Evolutionary conservation across 1,140 invertebrate species (phyloP).

Genomic region (Zaprionus ghesquierei): DNA sequence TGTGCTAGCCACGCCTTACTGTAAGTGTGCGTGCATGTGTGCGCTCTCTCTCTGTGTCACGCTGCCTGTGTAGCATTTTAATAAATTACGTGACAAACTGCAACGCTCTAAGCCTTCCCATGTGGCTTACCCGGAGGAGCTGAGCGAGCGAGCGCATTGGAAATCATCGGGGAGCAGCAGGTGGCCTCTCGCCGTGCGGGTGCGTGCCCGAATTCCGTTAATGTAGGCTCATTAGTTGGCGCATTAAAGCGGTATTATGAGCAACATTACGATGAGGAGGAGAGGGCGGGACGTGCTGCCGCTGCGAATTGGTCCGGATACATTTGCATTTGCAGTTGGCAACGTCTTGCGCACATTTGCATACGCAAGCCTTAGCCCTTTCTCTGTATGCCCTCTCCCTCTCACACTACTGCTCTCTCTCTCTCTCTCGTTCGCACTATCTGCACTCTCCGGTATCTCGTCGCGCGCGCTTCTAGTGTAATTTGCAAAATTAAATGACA

Average conservation of each 20-base stretch:
- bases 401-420: not conserved
- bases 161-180: constrained; percentile 49
- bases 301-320: constrained; percentile 21
- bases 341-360: constrained; percentile 66
- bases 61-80: constrained; percentile 70
- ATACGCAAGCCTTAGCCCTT: constrained; percentile 25
- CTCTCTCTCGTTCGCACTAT: not conserved
- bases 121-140: constrained; percentile 9
- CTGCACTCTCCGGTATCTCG: constrained; percentile 2
- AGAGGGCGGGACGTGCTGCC: not conserved
- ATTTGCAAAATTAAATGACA: constrained; percentile 73
- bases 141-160: not conserved
- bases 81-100: constrained; percentile 81
- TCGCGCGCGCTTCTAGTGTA: constrained; percentile 38
- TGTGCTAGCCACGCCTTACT: constrained; percentile 22
- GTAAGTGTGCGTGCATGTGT: constrained; percentile 12
- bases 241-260: constrained; percentile 74
- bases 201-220: constrained; percentile 69
- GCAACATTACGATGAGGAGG: constrained; percentile 21
- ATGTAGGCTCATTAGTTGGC: constrained; percentile 79
- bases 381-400: not conserved
- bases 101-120: constrained; percentile 49
- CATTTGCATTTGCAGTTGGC: constrained; percentile 55
- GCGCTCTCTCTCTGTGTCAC: constrained; percentile 13
- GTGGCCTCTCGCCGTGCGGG: constrained; percentile 40